Conservation (phyloP, 2,888 invertebrate genomes). For the Meliscaeva auricollis region DNA sequence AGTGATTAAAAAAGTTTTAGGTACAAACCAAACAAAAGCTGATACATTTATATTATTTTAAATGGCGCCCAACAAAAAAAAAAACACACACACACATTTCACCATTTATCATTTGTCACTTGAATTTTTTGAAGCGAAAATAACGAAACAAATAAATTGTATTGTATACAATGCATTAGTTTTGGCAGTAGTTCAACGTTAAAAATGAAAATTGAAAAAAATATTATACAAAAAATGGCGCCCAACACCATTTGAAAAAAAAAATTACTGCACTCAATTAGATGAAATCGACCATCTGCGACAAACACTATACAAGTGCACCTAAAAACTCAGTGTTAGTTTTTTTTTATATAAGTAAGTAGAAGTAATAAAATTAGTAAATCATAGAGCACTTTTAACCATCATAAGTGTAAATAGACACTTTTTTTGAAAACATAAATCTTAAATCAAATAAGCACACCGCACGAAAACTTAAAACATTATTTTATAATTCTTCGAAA, state of each 20-base stretch:
- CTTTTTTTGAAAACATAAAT: not conserved
- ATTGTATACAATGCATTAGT: not conserved
- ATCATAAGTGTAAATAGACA: conserved; percentile 11
- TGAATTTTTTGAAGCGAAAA: conserved; percentile 39
- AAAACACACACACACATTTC: not conserved
- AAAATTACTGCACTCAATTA: not conserved
- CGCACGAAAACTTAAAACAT: conserved; percentile 47
- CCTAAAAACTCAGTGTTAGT: not conserved
- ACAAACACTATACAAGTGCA: not conserved
- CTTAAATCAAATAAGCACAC: conserved; percentile 45
- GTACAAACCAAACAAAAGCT: not conserved
- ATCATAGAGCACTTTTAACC: conserved; percentile 13
- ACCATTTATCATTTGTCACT: not conserved
- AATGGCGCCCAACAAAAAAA: conserved; percentile 26
- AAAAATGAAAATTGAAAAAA: not conserved
- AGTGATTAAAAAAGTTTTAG: conserved; percentile 77
- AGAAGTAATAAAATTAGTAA: not conserved
- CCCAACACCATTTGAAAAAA: conserved; percentile 26
- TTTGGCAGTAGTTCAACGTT: not conserved
- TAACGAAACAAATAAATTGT: too few species aligned
- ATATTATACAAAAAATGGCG: conserved; percentile 11
- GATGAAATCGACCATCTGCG: not conserved
- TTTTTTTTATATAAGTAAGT: not conserved
- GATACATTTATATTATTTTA: not conserved
- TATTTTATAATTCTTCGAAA: conserved; percentile 36